Conservation (phyloP, 2,888 invertebrate species). For the Ophion slaviceki region DNA sequence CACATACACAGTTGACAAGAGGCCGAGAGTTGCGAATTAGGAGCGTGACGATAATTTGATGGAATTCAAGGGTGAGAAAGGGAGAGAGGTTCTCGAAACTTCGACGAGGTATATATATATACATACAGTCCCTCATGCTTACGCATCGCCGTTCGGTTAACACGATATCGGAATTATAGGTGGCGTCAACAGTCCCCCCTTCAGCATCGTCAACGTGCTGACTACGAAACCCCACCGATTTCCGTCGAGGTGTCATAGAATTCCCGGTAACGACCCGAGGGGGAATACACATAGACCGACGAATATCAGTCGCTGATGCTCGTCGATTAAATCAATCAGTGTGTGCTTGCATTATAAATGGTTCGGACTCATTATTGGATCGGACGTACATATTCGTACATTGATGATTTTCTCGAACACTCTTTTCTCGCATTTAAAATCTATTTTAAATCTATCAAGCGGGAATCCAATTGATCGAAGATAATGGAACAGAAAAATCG, state of each 20-base stretch:
- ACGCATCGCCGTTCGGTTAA: conserved; percentile 37
- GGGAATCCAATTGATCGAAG: too few species aligned
- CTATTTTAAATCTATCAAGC: too few species aligned
- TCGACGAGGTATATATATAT: not conserved
- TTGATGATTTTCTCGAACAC: not conserved
- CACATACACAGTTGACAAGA: not conserved
- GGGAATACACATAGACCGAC: conserved; percentile 10
- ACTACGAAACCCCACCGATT: conserved; percentile 31
- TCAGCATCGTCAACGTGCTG: conserved; percentile 40
- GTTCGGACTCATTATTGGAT: not conserved
- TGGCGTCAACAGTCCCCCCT: conserved; percentile 46
- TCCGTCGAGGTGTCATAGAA: conserved; percentile 49
- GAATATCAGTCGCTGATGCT: conserved; percentile 36
- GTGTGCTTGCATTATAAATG: conserved; percentile 11
- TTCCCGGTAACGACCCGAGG: conserved; percentile 43
- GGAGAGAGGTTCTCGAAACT: not conserved
- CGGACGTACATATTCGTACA: not conserved
- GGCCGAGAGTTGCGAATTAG: conserved; percentile 43
- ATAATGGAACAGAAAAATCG: too few species aligned
- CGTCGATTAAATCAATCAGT: conserved; percentile 52
- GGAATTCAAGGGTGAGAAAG: conserved; percentile 38
- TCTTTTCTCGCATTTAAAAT: not conserved
- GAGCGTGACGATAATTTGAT: conserved; percentile 53
- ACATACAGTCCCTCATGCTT: not conserved
- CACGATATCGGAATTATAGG: conserved; percentile 51